phyloP scores from a whole-genome alignment of 1,140 invertebrate genomes.

The Diachasma alloeum region DNA sequence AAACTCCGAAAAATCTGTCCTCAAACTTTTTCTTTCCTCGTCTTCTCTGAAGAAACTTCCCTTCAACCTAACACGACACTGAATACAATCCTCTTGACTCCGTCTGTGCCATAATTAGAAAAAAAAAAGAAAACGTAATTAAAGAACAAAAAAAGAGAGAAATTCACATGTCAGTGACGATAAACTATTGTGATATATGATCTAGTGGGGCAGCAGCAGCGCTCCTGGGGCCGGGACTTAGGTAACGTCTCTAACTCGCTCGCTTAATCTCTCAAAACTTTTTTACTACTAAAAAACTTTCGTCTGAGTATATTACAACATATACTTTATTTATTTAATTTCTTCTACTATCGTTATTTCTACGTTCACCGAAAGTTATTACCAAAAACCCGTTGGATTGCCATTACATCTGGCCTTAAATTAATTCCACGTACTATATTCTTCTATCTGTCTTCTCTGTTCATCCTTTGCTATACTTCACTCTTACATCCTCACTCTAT shows the following conservation, averaged over 20 bases:
- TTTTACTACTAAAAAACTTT: constrained; percentile 27
- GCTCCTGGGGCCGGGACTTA: constrained; percentile 66
- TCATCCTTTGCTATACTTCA: background rate
- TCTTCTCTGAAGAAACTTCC: background rate
- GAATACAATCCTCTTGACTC: background rate
- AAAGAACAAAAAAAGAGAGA: constrained; percentile 16
- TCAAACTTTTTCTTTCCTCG: background rate
- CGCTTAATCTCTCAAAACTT: constrained; percentile 56
- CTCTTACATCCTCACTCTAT: background rate
- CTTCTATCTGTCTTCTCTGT: background rate
- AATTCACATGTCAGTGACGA: constrained; percentile 60
- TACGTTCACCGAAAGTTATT: constrained; percentile 26
- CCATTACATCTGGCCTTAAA: background rate
- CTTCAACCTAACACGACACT: background rate
- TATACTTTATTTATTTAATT: constrained; percentile 36
- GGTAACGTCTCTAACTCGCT: constrained; percentile 65
- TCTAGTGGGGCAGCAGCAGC: constrained; percentile 66
- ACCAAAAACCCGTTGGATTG: background rate
- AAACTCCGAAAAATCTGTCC: constrained; percentile 2
- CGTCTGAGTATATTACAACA: constrained; percentile 36
- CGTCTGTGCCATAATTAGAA: background rate
- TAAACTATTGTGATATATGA: constrained; percentile 63
- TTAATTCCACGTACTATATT: background rate
- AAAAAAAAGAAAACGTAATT: background rate
- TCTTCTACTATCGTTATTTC: constrained; percentile 21